Evolutionary conservation across 2,888 invertebrate genomes (phyloP).

Genomic region (Pemphredon lugubris): DNA sequence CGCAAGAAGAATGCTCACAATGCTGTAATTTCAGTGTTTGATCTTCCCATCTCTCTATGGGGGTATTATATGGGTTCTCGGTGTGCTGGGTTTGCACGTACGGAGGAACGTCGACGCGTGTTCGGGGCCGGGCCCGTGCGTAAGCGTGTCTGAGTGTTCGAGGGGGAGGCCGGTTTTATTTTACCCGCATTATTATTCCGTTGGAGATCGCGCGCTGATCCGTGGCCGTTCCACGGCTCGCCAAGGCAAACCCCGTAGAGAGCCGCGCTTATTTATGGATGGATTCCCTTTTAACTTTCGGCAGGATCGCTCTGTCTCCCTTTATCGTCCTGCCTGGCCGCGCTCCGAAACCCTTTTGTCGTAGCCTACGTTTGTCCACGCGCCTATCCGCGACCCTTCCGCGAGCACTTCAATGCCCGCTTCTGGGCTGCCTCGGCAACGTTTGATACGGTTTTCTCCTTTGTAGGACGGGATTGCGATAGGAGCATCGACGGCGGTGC

Average conservation of each 20-base stretch:
- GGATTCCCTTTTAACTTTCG: slow-evolving; percentile 80
- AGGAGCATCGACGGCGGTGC: slow-evolving; percentile 22
- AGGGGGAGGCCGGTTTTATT: slow-evolving; percentile 76
- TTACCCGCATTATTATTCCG: slow-evolving; percentile 80
- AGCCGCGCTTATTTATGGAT: slow-evolving; percentile 78
- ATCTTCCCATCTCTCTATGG: slow-evolving; percentile 77
- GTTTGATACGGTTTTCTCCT: slow-evolving; percentile 34
- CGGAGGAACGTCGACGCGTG: slow-evolving; percentile 41
- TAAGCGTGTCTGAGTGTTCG: slow-evolving; percentile 40
- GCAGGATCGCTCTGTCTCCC: slow-evolving; percentile 53
- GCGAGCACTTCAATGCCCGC: slow-evolving; percentile 25
- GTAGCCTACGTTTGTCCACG: slow-evolving; percentile 46
- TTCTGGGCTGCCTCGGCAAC: slow-evolving; percentile 9
- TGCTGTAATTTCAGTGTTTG: slow-evolving; percentile 80
- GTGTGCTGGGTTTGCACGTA: slow-evolving; percentile 41
- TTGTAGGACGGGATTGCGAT: slow-evolving; percentile 19
- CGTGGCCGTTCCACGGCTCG: slow-evolving; percentile 64
- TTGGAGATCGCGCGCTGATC: slow-evolving; percentile 80
- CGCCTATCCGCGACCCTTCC: slow-evolving; percentile 31
- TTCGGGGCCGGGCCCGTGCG: slow-evolving; percentile 24
- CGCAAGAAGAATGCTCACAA: slow-evolving; percentile 78
- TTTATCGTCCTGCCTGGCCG: slow-evolving; percentile 11
- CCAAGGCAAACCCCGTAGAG: slow-evolving; percentile 69
- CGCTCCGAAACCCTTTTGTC: slow-evolving; percentile 29
- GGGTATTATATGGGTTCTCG: slow-evolving; percentile 74